Percentiles rank a stretch among this genome's conserved stretches.
phyloP scores from a whole-genome alignment of 2,888 invertebrate genomes.

The Marronus borbonicus region DNA sequence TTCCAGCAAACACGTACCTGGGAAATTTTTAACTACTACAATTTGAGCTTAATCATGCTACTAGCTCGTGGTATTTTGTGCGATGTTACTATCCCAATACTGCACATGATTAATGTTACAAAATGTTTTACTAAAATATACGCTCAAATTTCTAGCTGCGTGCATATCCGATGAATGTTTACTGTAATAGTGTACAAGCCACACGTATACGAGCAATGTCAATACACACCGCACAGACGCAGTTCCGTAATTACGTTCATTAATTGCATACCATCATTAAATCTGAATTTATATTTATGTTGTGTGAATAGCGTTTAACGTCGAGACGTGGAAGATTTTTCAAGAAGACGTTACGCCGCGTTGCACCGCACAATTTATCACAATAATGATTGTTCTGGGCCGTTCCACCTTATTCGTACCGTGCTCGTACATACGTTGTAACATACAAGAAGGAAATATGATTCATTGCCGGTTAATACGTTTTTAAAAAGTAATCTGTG shows the following conservation, averaged over 20 bases:
- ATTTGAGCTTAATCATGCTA: too few relatives aligned
- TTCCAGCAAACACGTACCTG: too few relatives aligned
- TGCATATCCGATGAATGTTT: too few relatives aligned
- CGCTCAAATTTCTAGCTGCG: too few relatives aligned
- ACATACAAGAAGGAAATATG: conserved; percentile 21
- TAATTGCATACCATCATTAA: conserved; percentile 28
- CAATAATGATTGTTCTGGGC: conserved; percentile 5
- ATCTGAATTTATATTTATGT: conserved; percentile 24
- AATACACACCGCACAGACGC: background rate
- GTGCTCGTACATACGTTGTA: background rate
- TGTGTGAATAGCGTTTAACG: conserved; percentile 12
- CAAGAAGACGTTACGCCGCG: conserved; percentile 23
- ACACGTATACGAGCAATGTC: background rate
- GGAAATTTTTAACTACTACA: too few relatives aligned
- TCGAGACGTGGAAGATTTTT: conserved; percentile 22
- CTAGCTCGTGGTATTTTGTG: too few relatives aligned
- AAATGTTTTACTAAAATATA: too few relatives aligned
- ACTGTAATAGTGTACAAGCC: too few relatives aligned
- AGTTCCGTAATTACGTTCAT: conserved; percentile 10
- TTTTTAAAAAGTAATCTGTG: conserved; percentile 22
- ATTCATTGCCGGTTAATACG: conserved; percentile 33
- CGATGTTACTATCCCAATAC: too few relatives aligned
- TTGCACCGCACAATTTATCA: conserved; percentile 27
- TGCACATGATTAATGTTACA: too few relatives aligned
- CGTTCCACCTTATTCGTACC: conserved; percentile 1